Conservation (phyloP, 1,140 invertebrate genomes). For the Zaprionus ornatus region DNA sequence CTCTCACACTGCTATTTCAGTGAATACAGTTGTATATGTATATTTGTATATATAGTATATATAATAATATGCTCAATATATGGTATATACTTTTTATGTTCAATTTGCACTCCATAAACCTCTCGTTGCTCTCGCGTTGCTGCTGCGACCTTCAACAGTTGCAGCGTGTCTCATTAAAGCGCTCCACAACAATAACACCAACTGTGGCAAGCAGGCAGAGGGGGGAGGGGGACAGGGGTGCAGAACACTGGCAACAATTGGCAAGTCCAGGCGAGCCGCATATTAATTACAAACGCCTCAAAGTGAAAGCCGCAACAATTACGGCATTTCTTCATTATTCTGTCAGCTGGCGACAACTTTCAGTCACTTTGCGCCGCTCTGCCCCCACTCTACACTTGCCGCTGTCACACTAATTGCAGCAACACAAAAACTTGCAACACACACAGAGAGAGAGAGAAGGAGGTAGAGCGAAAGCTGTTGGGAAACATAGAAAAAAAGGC, state of each 20-base stretch:
- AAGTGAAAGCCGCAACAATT: slow-evolving; percentile 67
- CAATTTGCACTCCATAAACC: neutral
- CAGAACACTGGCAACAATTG: slow-evolving; percentile 42
- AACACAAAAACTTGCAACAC: slow-evolving; percentile 73
- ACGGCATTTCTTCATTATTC: slow-evolving; percentile 75
- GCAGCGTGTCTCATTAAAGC: slow-evolving; percentile 36
- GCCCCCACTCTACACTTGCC: slow-evolving; percentile 10
- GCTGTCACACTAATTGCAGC: slow-evolving; percentile 74
- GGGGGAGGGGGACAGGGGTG: neutral
- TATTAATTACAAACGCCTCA: slow-evolving; percentile 70
- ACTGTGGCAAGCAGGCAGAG: neutral
- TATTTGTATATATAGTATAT: neutral
- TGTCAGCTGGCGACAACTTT: slow-evolving; percentile 35
- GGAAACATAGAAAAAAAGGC: slow-evolving; percentile 18
- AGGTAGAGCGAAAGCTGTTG: slow-evolving; percentile 3
- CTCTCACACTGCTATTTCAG: too few species aligned
- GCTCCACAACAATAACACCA: neutral
- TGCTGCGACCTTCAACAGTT: neutral
- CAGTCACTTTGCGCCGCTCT: slow-evolving; percentile 6
- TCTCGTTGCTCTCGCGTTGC: neutral
- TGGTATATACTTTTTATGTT: neutral
- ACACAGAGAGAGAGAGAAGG: neutral
- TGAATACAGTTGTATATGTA: too few species aligned
- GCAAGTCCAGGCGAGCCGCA: slow-evolving; percentile 34
- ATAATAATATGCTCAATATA: neutral